phyloP scores from a whole-genome alignment of 2,888 invertebrate genomes.

The Parnassius smintheus region DNA sequence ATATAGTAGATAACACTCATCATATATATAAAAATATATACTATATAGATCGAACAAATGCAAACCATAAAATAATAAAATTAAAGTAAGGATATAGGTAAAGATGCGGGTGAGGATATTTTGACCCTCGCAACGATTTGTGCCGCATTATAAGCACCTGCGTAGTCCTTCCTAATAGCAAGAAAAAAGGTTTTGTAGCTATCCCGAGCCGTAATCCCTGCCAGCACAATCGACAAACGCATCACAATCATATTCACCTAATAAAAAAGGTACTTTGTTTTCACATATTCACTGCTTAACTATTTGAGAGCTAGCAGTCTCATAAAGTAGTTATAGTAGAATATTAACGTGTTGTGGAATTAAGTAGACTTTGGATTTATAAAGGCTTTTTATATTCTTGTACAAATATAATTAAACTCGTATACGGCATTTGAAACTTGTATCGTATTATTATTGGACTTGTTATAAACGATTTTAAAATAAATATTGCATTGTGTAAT shows the following conservation, averaged over 20 bases:
- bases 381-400: no score
- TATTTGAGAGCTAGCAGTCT: conserved; percentile 50
- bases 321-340: conserved; percentile 32
- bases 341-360: no score
- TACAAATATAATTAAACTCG: conserved; percentile 29
- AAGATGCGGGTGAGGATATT: conserved; percentile 16
- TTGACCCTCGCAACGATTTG: conserved; percentile 53
- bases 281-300: conserved; percentile 27
- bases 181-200: conserved; percentile 44
- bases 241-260: conserved; percentile 67
- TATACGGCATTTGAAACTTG: no score
- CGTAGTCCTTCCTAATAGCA: conserved; percentile 56
- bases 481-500: no score
- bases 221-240: conserved; percentile 53
- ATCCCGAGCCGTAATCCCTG: conserved; percentile 57
- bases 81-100: conserved; percentile 15
- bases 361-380: no score
- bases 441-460: no score
- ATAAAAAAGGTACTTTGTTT: conserved; percentile 63
- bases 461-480: no score
- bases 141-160: conserved; percentile 70
- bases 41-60: no score
- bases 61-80: conserved; percentile 8
- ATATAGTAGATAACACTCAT: no score
- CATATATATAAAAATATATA: no score